Percentiles rank a stretch among this genome's conserved stretches.
These are phyloP conservation scores for Eubasilissa splendida DNA, from an alignment of 2,888 invertebrate genomes.

Conservation along the genomic window DNA sequence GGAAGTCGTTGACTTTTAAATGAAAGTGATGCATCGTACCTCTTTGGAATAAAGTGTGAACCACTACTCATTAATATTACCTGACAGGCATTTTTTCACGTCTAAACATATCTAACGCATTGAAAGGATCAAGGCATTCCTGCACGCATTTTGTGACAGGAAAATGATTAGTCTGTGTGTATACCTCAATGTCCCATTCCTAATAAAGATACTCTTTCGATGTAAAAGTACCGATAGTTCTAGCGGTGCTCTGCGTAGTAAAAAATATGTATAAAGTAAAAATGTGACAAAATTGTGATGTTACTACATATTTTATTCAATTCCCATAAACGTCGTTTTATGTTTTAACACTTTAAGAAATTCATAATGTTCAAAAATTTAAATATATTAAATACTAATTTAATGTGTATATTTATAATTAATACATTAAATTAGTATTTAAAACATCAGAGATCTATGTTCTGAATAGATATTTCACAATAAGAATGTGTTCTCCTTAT, in stretches of 20 bases:
- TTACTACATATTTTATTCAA: no score
- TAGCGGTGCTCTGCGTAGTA: neutral
- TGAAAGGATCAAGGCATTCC: conserved; percentile 6
- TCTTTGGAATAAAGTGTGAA: conserved; percentile 2
- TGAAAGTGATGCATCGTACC: conserved; percentile 11
- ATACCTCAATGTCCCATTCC: neutral
- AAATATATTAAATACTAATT: no score
- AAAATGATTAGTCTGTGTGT: neutral
- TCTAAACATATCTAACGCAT: neutral
- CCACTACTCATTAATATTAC: neutral
- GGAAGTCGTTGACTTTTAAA: neutral
- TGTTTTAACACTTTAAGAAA: no score
- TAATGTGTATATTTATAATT: no score
- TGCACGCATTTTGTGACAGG: conserved; percentile 9
- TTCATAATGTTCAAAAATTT: no score
- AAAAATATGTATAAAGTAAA: no score
- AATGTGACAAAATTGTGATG: no score
- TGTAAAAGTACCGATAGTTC: neutral
- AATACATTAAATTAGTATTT: no score
- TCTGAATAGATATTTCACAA: no score
- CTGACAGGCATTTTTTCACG: conserved; percentile 3
- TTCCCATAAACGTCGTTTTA: no score
- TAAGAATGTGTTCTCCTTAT: no score
- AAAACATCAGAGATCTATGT: no score
- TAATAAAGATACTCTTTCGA: neutral